Evolutionary conservation across 2,888 invertebrate species (phyloP).

Genomic region (Xestia ashworthii): DNA sequence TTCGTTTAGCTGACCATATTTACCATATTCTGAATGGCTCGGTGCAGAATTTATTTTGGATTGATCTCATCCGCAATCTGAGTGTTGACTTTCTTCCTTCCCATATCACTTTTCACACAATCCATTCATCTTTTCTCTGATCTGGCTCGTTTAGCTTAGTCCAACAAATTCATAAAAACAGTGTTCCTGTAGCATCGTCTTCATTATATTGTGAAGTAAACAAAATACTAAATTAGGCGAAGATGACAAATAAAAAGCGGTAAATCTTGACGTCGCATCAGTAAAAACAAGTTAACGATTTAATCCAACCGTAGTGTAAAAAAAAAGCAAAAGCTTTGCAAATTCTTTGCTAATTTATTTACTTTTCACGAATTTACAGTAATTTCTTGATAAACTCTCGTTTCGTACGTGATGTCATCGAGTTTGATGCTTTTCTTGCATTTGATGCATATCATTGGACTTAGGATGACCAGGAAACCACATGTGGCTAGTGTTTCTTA

Average conservation of each 20-base stretch:
- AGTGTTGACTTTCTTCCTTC: background rate
- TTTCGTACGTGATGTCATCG: slow-evolving; percentile 17
- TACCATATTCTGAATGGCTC: background rate
- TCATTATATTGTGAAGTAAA: background rate
- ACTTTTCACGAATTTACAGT: slow-evolving; percentile 35
- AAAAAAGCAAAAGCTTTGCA: slow-evolving; percentile 54
- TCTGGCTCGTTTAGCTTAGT: background rate
- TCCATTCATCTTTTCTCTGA: background rate
- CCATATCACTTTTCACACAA: background rate
- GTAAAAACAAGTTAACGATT: slow-evolving; percentile 31
- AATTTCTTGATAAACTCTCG: slow-evolving; percentile 47
- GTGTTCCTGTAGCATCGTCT: background rate
- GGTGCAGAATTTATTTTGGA: background rate
- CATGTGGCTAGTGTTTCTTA: background rate
- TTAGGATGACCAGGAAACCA: background rate
- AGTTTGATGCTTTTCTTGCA: slow-evolving; percentile 9
- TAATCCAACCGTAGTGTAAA: slow-evolving; percentile 30
- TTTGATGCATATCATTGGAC: background rate
- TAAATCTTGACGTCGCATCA: slow-evolving; percentile 20
- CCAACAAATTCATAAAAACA: background rate
- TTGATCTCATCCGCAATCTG: background rate
- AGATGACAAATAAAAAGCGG: slow-evolving; percentile 7
- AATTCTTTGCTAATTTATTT: slow-evolving; percentile 56
- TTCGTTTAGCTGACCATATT: background rate
- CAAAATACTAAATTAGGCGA: slow-evolving; percentile 15